Conservation (phyloP, 2,888 invertebrate genomes). For the Frankliniella intonsa region DNA sequence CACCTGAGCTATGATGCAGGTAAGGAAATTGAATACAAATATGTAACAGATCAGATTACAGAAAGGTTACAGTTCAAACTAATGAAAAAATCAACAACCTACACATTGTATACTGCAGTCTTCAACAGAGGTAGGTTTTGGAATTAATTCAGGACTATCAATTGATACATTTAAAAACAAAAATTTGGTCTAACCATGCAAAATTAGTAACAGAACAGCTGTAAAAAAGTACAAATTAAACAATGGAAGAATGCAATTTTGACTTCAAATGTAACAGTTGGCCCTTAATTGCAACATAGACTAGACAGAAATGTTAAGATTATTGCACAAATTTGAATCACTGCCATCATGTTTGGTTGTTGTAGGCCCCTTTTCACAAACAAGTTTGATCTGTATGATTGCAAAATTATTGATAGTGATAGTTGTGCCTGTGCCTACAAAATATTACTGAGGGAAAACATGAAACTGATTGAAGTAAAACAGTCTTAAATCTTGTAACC, state of each 20-base stretch:
- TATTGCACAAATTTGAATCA: neutral
- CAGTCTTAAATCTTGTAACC: neutral
- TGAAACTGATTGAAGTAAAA: neutral
- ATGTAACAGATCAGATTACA: neutral
- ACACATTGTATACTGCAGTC: neutral
- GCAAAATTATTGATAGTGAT: no score
- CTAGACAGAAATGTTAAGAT: neutral
- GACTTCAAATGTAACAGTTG: neutral
- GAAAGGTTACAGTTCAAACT: no score
- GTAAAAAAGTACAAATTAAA: no score
- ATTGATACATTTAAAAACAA: neutral
- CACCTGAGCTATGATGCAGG: no score
- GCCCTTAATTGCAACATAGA: neutral
- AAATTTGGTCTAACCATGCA: neutral
- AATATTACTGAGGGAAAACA: neutral
- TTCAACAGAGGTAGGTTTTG: neutral
- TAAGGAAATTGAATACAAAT: neutral
- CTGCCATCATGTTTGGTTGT: no score
- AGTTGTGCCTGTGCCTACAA: no score
- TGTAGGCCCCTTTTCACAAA: no score
- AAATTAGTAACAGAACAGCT: no score
- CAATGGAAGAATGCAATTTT: no score
- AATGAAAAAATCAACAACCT: no score
- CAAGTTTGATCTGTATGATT: no score
- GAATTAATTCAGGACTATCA: neutral